phyloP scores from a whole-genome alignment of 2,797 vertebrate species.

The Semaprochilodus insignis region DNA sequence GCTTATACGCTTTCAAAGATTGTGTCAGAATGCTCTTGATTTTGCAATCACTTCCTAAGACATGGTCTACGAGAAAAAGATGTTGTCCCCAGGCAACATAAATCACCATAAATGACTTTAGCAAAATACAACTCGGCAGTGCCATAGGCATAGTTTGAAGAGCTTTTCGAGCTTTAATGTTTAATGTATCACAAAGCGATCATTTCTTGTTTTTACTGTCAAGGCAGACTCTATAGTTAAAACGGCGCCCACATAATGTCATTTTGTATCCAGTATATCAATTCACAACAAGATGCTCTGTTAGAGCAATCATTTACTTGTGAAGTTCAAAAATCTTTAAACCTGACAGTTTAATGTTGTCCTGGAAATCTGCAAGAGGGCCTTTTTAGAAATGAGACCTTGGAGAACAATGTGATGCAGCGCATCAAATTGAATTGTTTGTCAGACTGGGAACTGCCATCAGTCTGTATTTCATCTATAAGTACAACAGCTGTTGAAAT shows the following conservation, averaged over 20 bases:
- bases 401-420: conserved; percentile 10
- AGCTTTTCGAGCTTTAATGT: not conserved
- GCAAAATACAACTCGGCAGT: not conserved
- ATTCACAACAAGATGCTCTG: conserved; percentile 4
- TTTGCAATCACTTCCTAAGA: not conserved
- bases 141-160: not conserved
- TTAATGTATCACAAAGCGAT: not conserved
- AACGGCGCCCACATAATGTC: not conserved
- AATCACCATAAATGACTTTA: conserved; percentile 6
- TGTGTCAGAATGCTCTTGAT: not conserved
- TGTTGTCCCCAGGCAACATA: conserved; percentile 2
- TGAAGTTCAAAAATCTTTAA: not conserved
- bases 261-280: not conserved
- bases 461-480: conserved; percentile 9
- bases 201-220: not conserved
- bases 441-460: conserved; percentile 13
- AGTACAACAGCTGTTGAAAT: conserved; percentile 32
- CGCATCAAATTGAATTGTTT: conserved; percentile 9
- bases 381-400: not conserved
- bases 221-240: not conserved
- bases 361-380: not conserved
- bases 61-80: not conserved
- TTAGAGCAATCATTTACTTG: conserved; percentile 6
- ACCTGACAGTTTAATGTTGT: conserved; percentile 1
- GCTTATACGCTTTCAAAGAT: not conserved